phyloP scores from a whole-genome alignment of 2,113 vertebrate genomes.

The Prinia subflava region DNA sequence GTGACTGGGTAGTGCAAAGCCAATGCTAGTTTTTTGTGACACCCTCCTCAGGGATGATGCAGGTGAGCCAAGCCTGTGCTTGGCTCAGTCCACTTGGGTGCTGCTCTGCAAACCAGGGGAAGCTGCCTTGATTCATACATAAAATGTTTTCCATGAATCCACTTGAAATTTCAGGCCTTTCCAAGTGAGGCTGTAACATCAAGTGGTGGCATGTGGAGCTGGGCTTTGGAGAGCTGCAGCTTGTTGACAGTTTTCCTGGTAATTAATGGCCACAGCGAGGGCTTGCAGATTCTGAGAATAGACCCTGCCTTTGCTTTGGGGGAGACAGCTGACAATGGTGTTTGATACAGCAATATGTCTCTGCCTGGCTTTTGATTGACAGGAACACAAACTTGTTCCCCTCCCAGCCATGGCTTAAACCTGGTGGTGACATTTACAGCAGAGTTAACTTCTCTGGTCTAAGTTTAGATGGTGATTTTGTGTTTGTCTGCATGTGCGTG shows the following conservation, averaged over 20 bases:
- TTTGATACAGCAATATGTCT: slow-evolving; percentile 1
- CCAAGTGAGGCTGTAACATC: background rate
- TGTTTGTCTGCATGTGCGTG: background rate
- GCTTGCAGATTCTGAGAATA: slow-evolving; percentile 36
- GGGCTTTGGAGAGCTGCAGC: background rate
- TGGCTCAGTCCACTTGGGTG: fast-evolving
- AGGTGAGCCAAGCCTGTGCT: background rate
- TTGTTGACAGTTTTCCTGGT: background rate
- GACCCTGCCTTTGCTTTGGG: slow-evolving; percentile 25
- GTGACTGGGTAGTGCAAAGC: background rate
- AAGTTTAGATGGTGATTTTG: slow-evolving; percentile 56
- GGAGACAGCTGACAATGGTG: slow-evolving; percentile 65
- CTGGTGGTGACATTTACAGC: slow-evolving; percentile 57
- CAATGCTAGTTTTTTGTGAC: background rate
- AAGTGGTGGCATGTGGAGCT: background rate
- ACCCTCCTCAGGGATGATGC: background rate
- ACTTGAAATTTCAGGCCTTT: background rate
- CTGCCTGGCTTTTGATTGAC: slow-evolving; percentile 58
- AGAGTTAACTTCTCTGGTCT: background rate
- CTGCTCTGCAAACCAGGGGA: background rate
- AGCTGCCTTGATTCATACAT: fast-evolving
- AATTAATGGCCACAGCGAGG: slow-evolving; percentile 36
- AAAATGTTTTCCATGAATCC: background rate
- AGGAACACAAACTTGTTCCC: slow-evolving; percentile 5
- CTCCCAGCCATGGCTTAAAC: background rate